phyloP scores from a whole-genome alignment of 2,888 invertebrate genomes.

The Caenorhabditis japonica region DNA sequence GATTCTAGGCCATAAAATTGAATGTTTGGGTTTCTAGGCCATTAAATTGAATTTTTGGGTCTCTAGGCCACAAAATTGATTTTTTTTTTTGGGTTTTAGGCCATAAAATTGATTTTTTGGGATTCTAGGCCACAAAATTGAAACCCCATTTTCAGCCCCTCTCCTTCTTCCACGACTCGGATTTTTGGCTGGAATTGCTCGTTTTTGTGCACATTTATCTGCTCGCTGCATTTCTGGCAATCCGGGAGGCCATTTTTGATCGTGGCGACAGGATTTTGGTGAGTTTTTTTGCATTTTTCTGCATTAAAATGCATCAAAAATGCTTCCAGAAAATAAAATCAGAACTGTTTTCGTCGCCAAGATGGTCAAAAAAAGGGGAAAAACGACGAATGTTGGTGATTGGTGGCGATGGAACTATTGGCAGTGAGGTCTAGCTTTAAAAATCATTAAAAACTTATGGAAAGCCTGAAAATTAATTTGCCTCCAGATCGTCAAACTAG shows the following conservation, averaged over 20 bases:
- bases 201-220: slow-evolving; percentile 49
- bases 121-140: too few relatives aligned
- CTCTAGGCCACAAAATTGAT: too few relatives aligned
- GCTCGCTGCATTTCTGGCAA: slow-evolving; percentile 40
- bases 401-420: slow-evolving; percentile 37
- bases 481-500: slow-evolving; percentile 20
- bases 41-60: too few relatives aligned
- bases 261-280: slow-evolving; percentile 6
- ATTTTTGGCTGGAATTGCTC: slow-evolving; percentile 29
- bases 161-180: neutral
- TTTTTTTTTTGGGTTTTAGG: too few relatives aligned
- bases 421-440: slow-evolving; percentile 9
- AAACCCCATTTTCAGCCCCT: slow-evolving; percentile 26
- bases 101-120: slow-evolving; percentile 1
- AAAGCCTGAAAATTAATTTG: neutral
- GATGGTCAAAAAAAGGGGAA: neutral
- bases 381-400: slow-evolving; percentile 4
- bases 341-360: neutral
- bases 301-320: neutral
- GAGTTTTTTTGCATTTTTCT: neutral
- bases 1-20: too few relatives aligned
- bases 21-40: too few relatives aligned
- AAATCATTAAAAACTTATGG: neutral
- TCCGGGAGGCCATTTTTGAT: slow-evolving; percentile 51
- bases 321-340: slow-evolving; percentile 10